A percentile compares a stretch with the other conserved stretches of the same genome.
phyloP scores from a whole-genome alignment of 2,888 invertebrate genomes.

The Drosophila pseudotalamancana region DNA sequence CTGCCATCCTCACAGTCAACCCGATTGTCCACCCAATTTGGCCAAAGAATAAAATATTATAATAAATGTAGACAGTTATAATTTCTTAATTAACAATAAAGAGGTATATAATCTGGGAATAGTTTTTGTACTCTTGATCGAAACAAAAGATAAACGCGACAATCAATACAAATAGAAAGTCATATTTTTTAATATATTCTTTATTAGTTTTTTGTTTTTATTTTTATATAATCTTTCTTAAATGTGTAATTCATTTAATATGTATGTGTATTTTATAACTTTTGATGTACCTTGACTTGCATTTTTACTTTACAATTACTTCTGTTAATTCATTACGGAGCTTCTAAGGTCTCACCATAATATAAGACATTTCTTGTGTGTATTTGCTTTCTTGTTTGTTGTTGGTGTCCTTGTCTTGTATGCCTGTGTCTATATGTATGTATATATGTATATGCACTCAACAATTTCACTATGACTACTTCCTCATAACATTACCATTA shows the following conservation, averaged over 20 bases:
- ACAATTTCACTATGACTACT: conserved; percentile 74
- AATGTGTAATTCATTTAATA: conserved; percentile 74
- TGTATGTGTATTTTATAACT: conserved; percentile 60
- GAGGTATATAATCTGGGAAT: too few relatives aligned
- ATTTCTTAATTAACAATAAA: too few relatives aligned
- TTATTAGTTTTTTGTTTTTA: conserved; percentile 64
- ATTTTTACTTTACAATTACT: conserved; percentile 49
- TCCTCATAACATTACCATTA: conserved; percentile 61
- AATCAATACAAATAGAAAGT: not conserved
- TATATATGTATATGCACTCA: conserved; percentile 58
- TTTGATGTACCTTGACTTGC: conserved; percentile 61
- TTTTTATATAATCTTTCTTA: conserved; percentile 76
- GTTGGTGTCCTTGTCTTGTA: conserved; percentile 28
- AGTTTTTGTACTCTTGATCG: too few relatives aligned
- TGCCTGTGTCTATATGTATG: conserved; percentile 34
- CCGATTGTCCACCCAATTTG: conserved; percentile 96
- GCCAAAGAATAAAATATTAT: conserved; percentile 86
- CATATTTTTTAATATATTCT: conserved; percentile 77
- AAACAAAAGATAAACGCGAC: too few relatives aligned
- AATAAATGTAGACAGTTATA: not conserved
- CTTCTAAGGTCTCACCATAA: conserved; percentile 36
- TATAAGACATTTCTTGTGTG: conserved; percentile 35
- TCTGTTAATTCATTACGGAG: conserved; percentile 41
- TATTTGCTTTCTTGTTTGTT: not conserved
- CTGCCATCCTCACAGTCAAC: conserved; percentile 95